These are phyloP conservation scores for Drosophila suboccidentalis DNA, from an alignment of 2,888 invertebrate genomes.

Conservation along the genomic window DNA sequence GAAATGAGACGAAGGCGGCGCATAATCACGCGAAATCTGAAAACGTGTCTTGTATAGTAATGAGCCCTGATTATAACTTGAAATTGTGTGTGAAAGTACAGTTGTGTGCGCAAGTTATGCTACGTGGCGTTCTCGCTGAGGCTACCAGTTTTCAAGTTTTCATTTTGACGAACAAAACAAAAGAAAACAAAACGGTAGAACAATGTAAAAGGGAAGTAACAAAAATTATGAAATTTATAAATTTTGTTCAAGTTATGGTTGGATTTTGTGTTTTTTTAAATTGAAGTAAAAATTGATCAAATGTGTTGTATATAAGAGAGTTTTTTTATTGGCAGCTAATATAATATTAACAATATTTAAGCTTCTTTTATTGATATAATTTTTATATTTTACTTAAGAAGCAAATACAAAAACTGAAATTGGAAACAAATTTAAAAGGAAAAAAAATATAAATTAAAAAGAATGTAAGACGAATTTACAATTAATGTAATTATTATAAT, in stretches of 20 bases:
- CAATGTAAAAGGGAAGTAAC: conserved; percentile 9
- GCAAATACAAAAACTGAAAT: too few species aligned
- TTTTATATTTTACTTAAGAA: too few species aligned
- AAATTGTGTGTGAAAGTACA: conserved; percentile 82
- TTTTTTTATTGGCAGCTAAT: too few species aligned
- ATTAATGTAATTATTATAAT: too few species aligned
- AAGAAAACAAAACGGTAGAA: background rate
- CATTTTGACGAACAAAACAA: conserved; percentile 16
- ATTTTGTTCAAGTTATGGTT: background rate
- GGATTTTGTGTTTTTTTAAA: background rate
- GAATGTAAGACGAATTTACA: too few species aligned
- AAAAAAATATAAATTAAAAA: too few species aligned
- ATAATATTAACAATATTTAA: too few species aligned
- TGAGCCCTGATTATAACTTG: conserved; percentile 81
- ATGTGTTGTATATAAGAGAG: background rate
- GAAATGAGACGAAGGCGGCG: conserved; percentile 65
- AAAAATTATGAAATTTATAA: conserved; percentile 1
- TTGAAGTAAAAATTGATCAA: background rate
- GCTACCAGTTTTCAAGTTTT: conserved; percentile 13
- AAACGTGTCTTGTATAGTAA: conserved; percentile 83
- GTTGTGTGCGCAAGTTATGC: conserved; percentile 79
- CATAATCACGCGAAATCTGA: conserved; percentile 82
- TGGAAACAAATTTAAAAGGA: too few species aligned
- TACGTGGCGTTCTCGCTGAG: conserved; percentile 57
- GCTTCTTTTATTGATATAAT: too few species aligned